Conservation (phyloP, 2,888 invertebrate species). For the Pristionchus maxplancki region DNA sequence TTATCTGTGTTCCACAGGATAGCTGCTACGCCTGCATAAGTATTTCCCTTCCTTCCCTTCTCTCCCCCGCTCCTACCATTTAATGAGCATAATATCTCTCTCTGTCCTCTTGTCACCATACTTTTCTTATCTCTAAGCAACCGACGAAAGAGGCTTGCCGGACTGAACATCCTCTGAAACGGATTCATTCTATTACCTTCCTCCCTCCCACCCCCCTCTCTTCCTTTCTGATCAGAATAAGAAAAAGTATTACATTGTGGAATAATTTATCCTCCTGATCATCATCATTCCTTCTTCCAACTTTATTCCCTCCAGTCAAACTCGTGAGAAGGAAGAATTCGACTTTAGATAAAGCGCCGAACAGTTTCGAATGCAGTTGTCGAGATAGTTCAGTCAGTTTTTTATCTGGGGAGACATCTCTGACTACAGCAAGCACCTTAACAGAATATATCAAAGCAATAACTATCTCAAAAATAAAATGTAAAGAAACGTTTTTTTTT, state of each 20-base stretch:
- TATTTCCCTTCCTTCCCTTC: background rate
- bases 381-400: background rate
- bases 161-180: background rate
- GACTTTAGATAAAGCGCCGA: background rate
- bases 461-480: background rate
- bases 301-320: background rate
- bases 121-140: background rate
- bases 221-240: too few relatives aligned
- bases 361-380: background rate
- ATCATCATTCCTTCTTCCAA: background rate
- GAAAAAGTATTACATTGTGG: background rate
- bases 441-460: background rate
- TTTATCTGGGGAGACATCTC: background rate
- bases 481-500: background rate
- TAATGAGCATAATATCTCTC: background rate
- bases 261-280: background rate
- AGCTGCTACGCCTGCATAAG: background rate
- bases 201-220: too few relatives aligned
- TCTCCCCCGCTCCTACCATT: background rate
- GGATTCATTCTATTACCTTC: background rate
- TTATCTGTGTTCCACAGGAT: background rate
- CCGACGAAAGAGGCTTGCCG: background rate
- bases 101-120: background rate
- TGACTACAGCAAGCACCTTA: constrained; percentile 3
- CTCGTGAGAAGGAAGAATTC: constrained; percentile 13